Percentiles rank a stretch among this genome's conserved stretches.
phyloP scores from a whole-genome alignment of 2,113 vertebrate genomes.

The Sapayoa aenigma region DNA sequence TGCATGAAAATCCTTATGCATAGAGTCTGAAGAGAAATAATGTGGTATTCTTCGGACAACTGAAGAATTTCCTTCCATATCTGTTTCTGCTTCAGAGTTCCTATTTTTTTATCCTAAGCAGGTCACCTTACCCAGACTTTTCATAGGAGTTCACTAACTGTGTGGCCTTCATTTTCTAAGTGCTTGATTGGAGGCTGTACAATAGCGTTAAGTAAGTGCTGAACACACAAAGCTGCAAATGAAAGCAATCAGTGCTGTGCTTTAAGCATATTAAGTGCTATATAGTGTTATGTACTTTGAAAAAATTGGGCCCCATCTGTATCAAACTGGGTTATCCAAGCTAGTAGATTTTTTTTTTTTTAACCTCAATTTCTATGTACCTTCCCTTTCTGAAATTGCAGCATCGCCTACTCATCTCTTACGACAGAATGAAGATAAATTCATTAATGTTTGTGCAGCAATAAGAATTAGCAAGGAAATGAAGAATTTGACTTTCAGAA shows the following conservation, averaged over 20 bases:
- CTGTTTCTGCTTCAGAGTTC: neutral
- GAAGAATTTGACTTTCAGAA: neutral
- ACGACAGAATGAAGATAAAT: slow-evolving; percentile 20
- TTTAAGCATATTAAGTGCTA: slow-evolving; percentile 58
- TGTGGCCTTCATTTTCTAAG: slow-evolving; percentile 59
- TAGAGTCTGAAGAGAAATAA: neutral
- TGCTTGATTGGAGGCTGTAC: slow-evolving; percentile 43
- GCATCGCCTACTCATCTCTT: slow-evolving; percentile 1
- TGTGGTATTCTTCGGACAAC: neutral
- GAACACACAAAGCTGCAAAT: slow-evolving; percentile 64
- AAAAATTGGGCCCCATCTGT: slow-evolving; percentile 57
- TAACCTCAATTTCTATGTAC: neutral
- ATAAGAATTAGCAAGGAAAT: slow-evolving; percentile 29
- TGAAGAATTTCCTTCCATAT: neutral
- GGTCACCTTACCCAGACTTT: slow-evolving; percentile 39
- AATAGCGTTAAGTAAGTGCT: slow-evolving; percentile 49
- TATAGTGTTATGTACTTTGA: slow-evolving; percentile 52
- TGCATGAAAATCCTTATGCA: neutral
- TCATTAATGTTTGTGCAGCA: slow-evolving; percentile 28
- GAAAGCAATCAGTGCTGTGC: slow-evolving; percentile 58
- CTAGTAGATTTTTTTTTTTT: slow-evolving; percentile 28
- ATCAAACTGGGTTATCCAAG: slow-evolving; percentile 32
- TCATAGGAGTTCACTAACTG: slow-evolving; percentile 46
- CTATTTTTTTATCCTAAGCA: neutral
- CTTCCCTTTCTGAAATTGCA: slow-evolving; percentile 1